Base-by-base conservation (phyloP, 2,888 invertebrate genomes). In the Hypolimnas misippus region DNA sequence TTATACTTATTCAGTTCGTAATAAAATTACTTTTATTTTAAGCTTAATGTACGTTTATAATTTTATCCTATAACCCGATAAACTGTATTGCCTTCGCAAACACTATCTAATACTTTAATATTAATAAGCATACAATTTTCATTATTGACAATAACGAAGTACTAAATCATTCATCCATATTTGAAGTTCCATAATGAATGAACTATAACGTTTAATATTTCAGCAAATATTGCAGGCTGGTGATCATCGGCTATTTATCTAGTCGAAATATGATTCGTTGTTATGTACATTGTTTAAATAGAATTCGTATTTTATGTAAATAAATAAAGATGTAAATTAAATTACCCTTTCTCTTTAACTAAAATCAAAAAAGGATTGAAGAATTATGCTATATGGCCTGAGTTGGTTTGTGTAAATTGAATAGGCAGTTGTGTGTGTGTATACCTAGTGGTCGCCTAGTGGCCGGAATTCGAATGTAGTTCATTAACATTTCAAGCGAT, bases 101-200 rank as follows among this genome's bases (percentile, higher is more conserved):
- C 42, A 25, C 19, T 19, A 25, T 35, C 31, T 44, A 53, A 53
- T 44, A 44, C 33, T 53, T 46, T 46, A 46, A 46, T 46, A 59
- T 33, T 59, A 21, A 44, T 38, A 54, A 44, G 54, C 54, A 60
- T 54, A 54, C 54, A 25, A 38, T 60, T 49, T 52, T 42, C 42
- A 21, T 31, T 59, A 59, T 59, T 59, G 44, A 33, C 63, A 54
- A 29, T 44, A 51, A 46, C 38, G 29, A 29, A 46, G 35, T 25
- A 31, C 52, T 62, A 53, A 53, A 57, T 62, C 49, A 62, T 62
- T 50, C 40, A 16, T 35, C 29, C 55, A 35, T 60, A 29, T 63
- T 60, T 60, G 51, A 60, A 56, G 51, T 46, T 56, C 35, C 60
- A 63, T 63, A 46, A 60, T 63, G 59, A 56, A 60, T 63, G 63